A percentile compares a stretch with the other conserved stretches of the same genome.
Evolutionary conservation across 2,888 invertebrate species (phyloP).

Genomic region (Patella depressa): DNA sequence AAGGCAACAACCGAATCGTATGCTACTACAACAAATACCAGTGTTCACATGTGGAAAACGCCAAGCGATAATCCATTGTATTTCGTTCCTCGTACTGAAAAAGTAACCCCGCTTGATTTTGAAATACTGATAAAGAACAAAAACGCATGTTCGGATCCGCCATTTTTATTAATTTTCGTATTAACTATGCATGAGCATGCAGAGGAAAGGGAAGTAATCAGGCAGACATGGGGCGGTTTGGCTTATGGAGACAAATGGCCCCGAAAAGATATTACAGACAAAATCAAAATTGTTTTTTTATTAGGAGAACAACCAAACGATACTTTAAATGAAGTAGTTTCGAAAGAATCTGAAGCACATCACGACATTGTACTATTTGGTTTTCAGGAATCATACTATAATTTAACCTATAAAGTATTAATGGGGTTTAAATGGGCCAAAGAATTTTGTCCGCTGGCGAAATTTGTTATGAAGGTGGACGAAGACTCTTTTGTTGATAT

Average conservation of each 20-base stretch:
- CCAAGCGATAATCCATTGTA: not conserved
- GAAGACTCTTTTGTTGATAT: constrained; percentile 66
- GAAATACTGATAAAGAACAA: not conserved
- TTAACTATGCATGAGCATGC: constrained; percentile 32
- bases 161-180: constrained; percentile 31
- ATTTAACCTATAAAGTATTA: constrained; percentile 64
- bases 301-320: constrained; percentile 31
- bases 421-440: constrained; percentile 63
- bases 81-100: constrained; percentile 4
- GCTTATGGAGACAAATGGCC: constrained; percentile 17
- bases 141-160: constrained; percentile 1
- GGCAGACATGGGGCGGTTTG: constrained; percentile 36
- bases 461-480: constrained; percentile 63
- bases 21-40: not conserved
- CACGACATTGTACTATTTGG: constrained; percentile 36
- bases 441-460: constrained; percentile 51
- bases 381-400: constrained; percentile 62
- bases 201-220: constrained; percentile 28
- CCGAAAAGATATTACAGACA: constrained; percentile 11
- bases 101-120: constrained; percentile 17
- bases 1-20: not conserved
- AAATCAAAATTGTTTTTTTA: constrained; percentile 18
- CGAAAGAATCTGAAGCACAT: constrained; percentile 15
- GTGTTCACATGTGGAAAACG: not conserved
- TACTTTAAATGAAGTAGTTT: constrained; percentile 6